Evolutionary conservation across 1,140 invertebrate genomes (phyloP).

Genomic region (Drosophila nigrodunni): DNA sequence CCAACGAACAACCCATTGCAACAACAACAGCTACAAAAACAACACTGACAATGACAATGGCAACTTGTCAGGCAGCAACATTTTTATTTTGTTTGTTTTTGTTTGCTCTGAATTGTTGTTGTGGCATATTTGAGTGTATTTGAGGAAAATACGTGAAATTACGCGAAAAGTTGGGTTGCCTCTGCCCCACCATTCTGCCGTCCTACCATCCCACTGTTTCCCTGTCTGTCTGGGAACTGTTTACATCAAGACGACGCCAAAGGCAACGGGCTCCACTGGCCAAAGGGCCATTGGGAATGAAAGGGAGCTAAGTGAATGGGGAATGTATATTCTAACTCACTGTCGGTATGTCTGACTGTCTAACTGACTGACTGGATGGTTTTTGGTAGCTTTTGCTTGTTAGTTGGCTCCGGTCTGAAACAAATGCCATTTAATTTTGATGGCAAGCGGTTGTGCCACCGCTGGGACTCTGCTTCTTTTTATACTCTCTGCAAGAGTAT

Average conservation of each 20-base stretch:
- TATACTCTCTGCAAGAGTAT: too few species aligned
- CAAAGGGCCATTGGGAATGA: conserved; percentile 32
- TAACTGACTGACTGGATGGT: not conserved
- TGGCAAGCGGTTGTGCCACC: conserved; percentile 57
- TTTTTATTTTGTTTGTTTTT: conserved; percentile 39
- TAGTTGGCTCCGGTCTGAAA: conserved; percentile 36
- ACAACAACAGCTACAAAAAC: not conserved
- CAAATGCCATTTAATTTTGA: conserved; percentile 76
- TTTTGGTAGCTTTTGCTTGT: conserved; percentile 27
- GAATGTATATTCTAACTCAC: conserved; percentile 10
- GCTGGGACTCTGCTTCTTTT: conserved; percentile 40
- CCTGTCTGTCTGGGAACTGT: conserved; percentile 30
- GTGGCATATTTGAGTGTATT: conserved; percentile 78
- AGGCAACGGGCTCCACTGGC: conserved; percentile 38
- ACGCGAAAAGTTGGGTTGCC: conserved; percentile 70
- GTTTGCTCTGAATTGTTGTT: conserved; percentile 46
- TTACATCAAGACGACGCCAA: conserved; percentile 50
- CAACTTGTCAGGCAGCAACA: conserved; percentile 49
- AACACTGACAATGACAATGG: conserved; percentile 30
- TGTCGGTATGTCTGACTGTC: not conserved
- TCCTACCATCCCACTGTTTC: conserved; percentile 25
- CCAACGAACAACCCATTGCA: conserved; percentile 16
- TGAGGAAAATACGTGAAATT: conserved; percentile 81
- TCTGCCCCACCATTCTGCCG: not conserved
- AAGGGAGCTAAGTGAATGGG: conserved; percentile 48